These are phyloP conservation scores for Myotis davidii DNA, from an alignment of 2,113 vertebrate genomes.

Conservation along the genomic window DNA sequence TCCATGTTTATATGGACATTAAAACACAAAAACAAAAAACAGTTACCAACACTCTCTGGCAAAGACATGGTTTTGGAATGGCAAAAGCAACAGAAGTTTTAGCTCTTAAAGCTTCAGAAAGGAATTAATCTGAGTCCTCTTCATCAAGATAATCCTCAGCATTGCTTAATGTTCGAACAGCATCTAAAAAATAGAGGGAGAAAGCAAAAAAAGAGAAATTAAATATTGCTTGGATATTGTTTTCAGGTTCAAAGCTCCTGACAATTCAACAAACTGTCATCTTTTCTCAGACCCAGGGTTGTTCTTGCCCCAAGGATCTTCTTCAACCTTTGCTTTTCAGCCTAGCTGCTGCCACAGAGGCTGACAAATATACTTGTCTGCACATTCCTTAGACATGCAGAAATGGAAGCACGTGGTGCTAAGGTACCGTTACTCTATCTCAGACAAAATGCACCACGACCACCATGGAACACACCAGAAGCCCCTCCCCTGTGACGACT, in stretches of 20 bases:
- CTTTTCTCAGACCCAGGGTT: background rate
- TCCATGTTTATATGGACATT: slow-evolving; percentile 8
- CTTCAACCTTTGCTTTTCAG: background rate
- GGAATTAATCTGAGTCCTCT: slow-evolving; percentile 95
- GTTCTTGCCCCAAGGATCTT: background rate
- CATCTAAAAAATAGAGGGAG: slow-evolving; percentile 79
- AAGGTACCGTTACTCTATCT: no score
- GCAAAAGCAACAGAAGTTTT: slow-evolving; percentile 74
- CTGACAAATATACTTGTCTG: background rate
- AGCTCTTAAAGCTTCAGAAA: slow-evolving; percentile 63
- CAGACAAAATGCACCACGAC: background rate
- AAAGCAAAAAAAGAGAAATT: slow-evolving; percentile 8
- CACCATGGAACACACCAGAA: background rate
- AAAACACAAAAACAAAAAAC: background rate
- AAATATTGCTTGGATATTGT: background rate
- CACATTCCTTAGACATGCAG: background rate
- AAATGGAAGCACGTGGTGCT: background rate
- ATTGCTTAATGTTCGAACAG: slow-evolving; percentile 91
- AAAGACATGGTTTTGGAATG: slow-evolving; percentile 78
- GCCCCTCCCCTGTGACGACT: background rate
- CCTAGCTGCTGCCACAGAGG: background rate
- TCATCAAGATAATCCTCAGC: slow-evolving; percentile 98
- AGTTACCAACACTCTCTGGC: slow-evolving; percentile 75
- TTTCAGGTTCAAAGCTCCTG: background rate
- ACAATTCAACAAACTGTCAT: background rate